Evolutionary conservation across 1,140 invertebrate species (phyloP), one percentile per base, ranked within the genome.

Genomic region (Saccostrea echinata): DNA sequence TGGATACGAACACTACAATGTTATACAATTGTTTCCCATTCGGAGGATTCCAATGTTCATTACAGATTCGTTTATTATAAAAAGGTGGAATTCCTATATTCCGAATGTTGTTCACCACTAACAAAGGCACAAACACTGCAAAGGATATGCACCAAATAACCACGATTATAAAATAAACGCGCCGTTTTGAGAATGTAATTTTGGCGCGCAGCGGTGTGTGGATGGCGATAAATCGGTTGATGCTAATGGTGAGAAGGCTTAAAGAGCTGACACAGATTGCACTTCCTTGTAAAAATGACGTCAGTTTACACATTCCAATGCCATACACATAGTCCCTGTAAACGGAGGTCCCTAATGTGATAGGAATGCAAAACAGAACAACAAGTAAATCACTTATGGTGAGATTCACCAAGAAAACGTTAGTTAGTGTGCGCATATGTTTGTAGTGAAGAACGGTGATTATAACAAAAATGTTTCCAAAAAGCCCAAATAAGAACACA

Each of bases 301-400:
- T 90, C 43, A 92, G 83, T 87, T 93, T 93, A 94, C 97, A 98
- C 2, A 98, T 95, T 11, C 96, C 88, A 43, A 96, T 95, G 9
- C 97, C 97, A 94, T 97, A 98, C 0, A 97, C 97, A 97, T 98
- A 98, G 11, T 97, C 97, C 87, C 98, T 97, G 88, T 98, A 94
- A 0, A 97, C 97, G 94, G 98, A 98, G 2, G 98, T 96, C 0
- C 96, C 97, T 4, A 97, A 96, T 0, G 97, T 97, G 92, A 98
- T 97, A 0, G 97, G 97, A 1, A 98, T 97, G 57, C 97, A 97
- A 24, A 97, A 97, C n/a, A 97, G 90, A 84, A 98, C 97, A 1
- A 98, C 96, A 84, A 97, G 93, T 12, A 98, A 94, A 93, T 98
- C 97, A 0, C 97, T 97, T 1, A 97, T 92, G 0, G 97, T 97